Evolutionary conservation across 2,113 vertebrate genomes (phyloP).

Genomic region (Cervus canadensis): DNA sequence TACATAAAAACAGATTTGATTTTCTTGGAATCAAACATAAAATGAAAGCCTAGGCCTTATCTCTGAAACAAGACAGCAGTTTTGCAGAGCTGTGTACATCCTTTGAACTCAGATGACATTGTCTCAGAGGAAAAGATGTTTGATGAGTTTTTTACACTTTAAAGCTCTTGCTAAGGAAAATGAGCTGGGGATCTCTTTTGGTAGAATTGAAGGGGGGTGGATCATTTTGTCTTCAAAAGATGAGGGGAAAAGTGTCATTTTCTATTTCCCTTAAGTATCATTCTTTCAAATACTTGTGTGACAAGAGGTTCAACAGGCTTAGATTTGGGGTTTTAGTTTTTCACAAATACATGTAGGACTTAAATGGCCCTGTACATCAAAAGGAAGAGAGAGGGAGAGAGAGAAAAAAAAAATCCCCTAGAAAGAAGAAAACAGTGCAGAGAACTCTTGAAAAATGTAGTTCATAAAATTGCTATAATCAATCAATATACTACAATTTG

Average conservation of each 20-base stretch:
- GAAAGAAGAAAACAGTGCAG: conserved; percentile 60
- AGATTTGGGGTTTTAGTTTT: conserved; percentile 77
- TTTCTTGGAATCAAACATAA: conserved; percentile 80
- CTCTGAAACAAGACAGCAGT: conserved; percentile 81
- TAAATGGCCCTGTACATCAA: conserved; percentile 63
- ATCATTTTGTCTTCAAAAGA: conserved; percentile 80
- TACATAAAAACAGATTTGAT: conserved; percentile 78
- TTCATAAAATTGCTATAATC: conserved; percentile 52
- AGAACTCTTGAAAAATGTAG: conserved; percentile 52
- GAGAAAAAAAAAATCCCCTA: not conserved
- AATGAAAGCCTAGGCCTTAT: conserved; percentile 76
- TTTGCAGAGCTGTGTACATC: conserved; percentile 76
- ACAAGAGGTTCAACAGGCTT: conserved; percentile 79
- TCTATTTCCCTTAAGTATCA: conserved; percentile 82
- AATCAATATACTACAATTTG: conserved; percentile 45
- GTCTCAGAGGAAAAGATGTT: conserved; percentile 84
- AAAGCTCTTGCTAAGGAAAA: conserved; percentile 82
- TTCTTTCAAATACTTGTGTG: conserved; percentile 77
- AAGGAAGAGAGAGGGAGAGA: not conserved
- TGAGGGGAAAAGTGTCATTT: conserved; percentile 77
- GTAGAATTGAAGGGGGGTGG: conserved; percentile 71
- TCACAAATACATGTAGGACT: conserved; percentile 68
- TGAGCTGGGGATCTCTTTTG: conserved; percentile 80
- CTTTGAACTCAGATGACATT: conserved; percentile 85
- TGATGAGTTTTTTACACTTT: conserved; percentile 85